Percentiles rank a stretch among this genome's conserved stretches.
Evolutionary conservation across 1,140 invertebrate genomes (phyloP).

Genomic region (Steinernema feltiae): DNA sequence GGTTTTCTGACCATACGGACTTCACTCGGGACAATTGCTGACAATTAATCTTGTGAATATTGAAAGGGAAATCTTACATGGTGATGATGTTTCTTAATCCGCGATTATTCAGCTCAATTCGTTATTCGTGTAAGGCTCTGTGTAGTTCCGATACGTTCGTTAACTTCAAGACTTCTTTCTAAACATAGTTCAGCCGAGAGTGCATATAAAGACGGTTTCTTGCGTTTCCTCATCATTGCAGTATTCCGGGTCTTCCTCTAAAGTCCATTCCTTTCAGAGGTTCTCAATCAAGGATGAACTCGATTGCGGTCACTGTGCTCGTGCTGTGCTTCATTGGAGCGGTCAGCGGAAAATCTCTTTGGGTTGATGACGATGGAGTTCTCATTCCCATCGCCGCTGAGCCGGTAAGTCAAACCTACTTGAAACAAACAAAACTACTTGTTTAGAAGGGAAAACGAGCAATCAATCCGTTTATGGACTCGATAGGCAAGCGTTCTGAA

Average conservation of each 20-base stretch:
- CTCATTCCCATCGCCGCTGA: slow-evolving; percentile 18
- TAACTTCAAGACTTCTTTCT: too few species aligned
- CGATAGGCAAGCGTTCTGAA: slow-evolving; percentile 39
- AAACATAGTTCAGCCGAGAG: too few species aligned
- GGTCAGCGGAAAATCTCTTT: not conserved
- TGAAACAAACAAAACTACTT: not conserved
- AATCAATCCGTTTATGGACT: slow-evolving; percentile 41
- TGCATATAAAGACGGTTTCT: too few species aligned
- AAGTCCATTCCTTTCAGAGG: not conserved
- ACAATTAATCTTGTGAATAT: too few species aligned
- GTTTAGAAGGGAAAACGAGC: slow-evolving; percentile 30
- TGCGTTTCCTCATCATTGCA: too few species aligned
- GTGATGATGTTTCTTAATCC: too few species aligned
- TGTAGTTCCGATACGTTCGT: too few species aligned
- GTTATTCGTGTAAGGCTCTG: too few species aligned
- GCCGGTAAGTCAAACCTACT: not conserved
- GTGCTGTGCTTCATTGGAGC: not conserved
- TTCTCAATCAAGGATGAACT: slow-evolving; percentile 19
- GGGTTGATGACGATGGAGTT: slow-evolving; percentile 9
- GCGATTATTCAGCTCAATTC: too few species aligned
- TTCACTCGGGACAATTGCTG: too few species aligned
- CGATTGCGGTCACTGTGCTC: slow-evolving; percentile 20
- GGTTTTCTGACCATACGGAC: too few species aligned
- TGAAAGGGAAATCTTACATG: too few species aligned
- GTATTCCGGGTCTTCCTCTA: not conserved